These are phyloP conservation scores for Eledona agricola DNA, from an alignment of 2,888 invertebrate genomes.

Conservation along the genomic window DNA sequence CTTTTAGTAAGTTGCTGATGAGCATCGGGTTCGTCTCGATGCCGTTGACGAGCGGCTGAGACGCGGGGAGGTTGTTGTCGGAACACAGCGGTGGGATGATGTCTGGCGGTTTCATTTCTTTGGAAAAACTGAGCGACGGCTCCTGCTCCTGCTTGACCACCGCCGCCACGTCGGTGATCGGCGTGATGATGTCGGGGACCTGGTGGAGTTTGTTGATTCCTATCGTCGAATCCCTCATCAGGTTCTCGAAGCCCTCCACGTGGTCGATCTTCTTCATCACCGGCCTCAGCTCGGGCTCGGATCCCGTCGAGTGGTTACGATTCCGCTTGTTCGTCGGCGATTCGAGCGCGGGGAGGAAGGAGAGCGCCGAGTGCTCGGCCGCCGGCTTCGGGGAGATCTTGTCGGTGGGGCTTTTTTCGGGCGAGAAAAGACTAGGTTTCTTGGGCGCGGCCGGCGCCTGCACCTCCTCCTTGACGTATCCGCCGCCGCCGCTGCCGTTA, in stretches of 20 bases:
- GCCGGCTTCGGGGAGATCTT: conserved; percentile 38
- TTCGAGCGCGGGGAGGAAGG: conserved; percentile 50
- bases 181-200: conserved; percentile 54
- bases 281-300: conserved; percentile 70
- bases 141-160: conserved; percentile 30
- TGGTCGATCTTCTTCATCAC: conserved; percentile 72
- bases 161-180: conserved; percentile 47
- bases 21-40: conserved; percentile 77
- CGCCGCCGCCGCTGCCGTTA: conserved; percentile 35
- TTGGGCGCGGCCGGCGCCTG: conserved; percentile 51
- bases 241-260: conserved; percentile 70
- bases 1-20: conserved; percentile 76
- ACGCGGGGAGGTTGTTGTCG: conserved; percentile 37
- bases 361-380: conserved; percentile 26
- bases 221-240: conserved; percentile 66
- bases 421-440: conserved; percentile 72
- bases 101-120: conserved; percentile 63
- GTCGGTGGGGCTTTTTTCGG: conserved; percentile 66
- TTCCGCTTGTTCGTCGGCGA: conserved; percentile 53
- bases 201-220: conserved; percentile 55
- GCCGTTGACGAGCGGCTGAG: conserved; percentile 66
- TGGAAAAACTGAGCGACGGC: conserved; percentile 45
- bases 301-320: conserved; percentile 60
- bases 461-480: conserved; percentile 40
- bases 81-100: conserved; percentile 59